Evolutionary conservation across 30 jellyfish, hydroid and myxozoan species (phyloP).

Genomic region (Chironex yamaguchii): DNA sequence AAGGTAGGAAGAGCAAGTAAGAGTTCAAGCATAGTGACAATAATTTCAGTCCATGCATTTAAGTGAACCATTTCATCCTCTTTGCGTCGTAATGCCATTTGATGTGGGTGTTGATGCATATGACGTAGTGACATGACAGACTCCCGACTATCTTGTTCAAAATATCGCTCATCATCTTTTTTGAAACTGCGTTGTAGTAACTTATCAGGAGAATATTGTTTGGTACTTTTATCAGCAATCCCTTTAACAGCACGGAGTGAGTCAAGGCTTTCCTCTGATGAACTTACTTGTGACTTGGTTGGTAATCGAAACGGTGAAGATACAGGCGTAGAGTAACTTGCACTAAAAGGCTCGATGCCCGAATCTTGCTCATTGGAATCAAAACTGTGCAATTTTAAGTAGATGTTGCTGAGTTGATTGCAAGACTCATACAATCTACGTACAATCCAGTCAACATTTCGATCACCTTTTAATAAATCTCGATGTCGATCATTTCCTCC

Average conservation of each 20-base stretch:
- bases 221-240: constrained; percentile 21
- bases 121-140: background rate
- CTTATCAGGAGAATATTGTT: constrained; percentile 77
- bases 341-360: constrained; percentile 78
- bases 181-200: constrained; percentile 68
- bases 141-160: constrained; percentile 74
- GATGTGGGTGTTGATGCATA: constrained; percentile 65
- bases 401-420: constrained; percentile 88
- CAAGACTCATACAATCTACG: constrained; percentile 97
- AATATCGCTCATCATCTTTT: constrained; percentile 73
- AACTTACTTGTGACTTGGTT: constrained; percentile 67
- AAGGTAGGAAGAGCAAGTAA: constrained; percentile 94
- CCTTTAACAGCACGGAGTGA: constrained; percentile 62
- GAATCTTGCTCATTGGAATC: constrained; percentile 94
- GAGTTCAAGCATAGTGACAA: constrained; percentile 86
- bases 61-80: constrained; percentile 91
- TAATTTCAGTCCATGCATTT: constrained; percentile 94
- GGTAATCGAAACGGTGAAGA: constrained; percentile 84
- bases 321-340: constrained; percentile 82
- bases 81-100: constrained; percentile 54
- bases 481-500: constrained; percentile 76
- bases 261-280: constrained; percentile 96
- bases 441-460: constrained; percentile 94
- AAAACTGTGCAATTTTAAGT: constrained; percentile 78
- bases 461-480: constrained; percentile 88